Percentiles rank a stretch among this genome's conserved stretches.
Conservation (phyloP, 2,113 vertebrate species). For the Nannobrachium achirus region DNA sequence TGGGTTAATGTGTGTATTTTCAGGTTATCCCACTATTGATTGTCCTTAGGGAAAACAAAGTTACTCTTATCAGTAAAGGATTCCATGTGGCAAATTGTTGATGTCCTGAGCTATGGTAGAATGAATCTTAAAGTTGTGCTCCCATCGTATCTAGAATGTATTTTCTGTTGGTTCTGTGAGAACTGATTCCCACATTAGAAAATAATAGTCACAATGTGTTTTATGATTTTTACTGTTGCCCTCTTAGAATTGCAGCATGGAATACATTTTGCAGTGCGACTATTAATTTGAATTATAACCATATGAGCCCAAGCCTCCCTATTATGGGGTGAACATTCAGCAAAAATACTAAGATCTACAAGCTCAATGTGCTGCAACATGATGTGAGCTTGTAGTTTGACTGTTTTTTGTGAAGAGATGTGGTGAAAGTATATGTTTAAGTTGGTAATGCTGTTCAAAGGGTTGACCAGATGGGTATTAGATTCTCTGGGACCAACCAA, state of each 20-base stretch:
- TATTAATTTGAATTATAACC: conserved; percentile 18
- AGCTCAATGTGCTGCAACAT: no score
- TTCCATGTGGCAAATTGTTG: conserved; percentile 38
- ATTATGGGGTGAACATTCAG: no score
- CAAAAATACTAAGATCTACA: no score
- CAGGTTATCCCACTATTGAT: conserved; percentile 42
- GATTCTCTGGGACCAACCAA: conserved; percentile 46
- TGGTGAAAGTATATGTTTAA: no score
- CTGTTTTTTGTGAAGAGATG: no score
- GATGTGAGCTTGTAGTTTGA: no score
- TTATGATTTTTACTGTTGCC: not conserved
- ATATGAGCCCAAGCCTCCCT: not conserved
- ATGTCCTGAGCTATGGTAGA: not conserved
- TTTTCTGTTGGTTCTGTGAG: conserved; percentile 46
- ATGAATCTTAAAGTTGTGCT: conserved; percentile 26
- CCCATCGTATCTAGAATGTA: conserved; percentile 49
- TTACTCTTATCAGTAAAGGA: conserved; percentile 31
- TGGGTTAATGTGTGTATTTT: conserved; percentile 58
- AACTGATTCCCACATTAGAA: conserved; percentile 17
- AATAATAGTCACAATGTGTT: not conserved
- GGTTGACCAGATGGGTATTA: conserved; percentile 24
- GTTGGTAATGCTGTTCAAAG: not conserved
- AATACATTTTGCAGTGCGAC: not conserved
- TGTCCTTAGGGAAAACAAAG: conserved; percentile 57
- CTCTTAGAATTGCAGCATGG: conserved; percentile 21